Evolutionary conservation across 1,140 invertebrate genomes (phyloP).

Genomic region (Microvelia longipes): DNA sequence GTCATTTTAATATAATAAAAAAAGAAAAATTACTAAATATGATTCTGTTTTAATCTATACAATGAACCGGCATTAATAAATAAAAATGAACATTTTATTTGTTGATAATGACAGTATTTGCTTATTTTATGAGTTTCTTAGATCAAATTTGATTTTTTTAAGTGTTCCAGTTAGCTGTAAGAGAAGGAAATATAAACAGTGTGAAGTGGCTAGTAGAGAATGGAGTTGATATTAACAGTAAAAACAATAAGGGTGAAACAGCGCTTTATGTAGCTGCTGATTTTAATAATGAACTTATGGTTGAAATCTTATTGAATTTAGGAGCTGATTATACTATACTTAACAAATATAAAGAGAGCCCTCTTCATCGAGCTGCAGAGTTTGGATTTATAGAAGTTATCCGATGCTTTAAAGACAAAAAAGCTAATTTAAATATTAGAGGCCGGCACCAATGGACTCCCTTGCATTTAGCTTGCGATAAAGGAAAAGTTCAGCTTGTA

Average conservation of each 20-base stretch:
- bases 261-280: not conserved
- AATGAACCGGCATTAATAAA: too few species aligned
- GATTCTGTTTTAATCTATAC: too few species aligned
- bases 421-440: not conserved
- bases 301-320: not conserved
- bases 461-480: not conserved
- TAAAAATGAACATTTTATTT: too few species aligned
- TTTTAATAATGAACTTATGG: not conserved
- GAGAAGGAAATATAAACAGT: not conserved
- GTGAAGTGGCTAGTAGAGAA: not conserved
- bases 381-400: not conserved
- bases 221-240: not conserved
- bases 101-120: too few species aligned
- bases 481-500: not conserved
- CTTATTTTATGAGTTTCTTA: too few species aligned
- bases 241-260: not conserved
- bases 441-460: not conserved
- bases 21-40: too few species aligned
- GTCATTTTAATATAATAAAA: too few species aligned
- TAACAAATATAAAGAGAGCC: not conserved
- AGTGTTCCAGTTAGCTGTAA: not conserved
- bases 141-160: too few species aligned
- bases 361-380: not conserved
- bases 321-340: not conserved
- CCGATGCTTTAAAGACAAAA: not conserved